Evolutionary conservation across 2,797 vertebrate species (phyloP).

Genomic region (Chaetodon trifasciatus): DNA sequence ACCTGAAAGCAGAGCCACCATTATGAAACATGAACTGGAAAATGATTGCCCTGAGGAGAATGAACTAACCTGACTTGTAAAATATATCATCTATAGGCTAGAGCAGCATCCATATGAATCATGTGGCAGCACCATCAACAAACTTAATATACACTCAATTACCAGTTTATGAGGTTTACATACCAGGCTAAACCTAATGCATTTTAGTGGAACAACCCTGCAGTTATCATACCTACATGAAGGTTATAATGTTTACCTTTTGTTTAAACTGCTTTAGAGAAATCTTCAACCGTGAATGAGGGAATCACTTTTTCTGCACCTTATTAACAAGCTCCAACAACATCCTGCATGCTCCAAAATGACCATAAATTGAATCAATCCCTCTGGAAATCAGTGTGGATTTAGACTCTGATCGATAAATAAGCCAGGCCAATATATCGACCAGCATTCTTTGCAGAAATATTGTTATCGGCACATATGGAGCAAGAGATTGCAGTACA

Average conservation of each 20-base stretch:
- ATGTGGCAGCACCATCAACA: not conserved
- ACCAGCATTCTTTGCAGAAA: not conserved
- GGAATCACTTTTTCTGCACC: not conserved
- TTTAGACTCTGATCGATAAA: not conserved
- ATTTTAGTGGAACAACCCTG: not conserved
- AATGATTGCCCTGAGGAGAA: conserved; percentile 28
- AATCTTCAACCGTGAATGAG: not conserved
- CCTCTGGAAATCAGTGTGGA: not conserved
- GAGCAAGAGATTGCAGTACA: not conserved
- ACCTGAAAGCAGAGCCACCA: conserved; percentile 1
- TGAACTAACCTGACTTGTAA: not conserved
- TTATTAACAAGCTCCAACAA: not conserved
- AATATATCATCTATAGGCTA: not conserved
- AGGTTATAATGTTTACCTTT: not conserved
- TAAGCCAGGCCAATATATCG: not conserved
- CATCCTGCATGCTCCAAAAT: not conserved
- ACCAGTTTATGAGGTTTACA: not conserved
- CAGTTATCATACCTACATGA: no score
- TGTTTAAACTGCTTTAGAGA: not conserved
- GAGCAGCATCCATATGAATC: not conserved
- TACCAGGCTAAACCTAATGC: not conserved
- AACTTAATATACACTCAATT: not conserved
- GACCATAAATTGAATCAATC: not conserved
- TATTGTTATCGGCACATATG: no score
- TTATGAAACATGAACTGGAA: conserved; percentile 37